Evolutionary conservation across 2,797 vertebrate genomes (phyloP).

Genomic region (Periparus ater): DNA sequence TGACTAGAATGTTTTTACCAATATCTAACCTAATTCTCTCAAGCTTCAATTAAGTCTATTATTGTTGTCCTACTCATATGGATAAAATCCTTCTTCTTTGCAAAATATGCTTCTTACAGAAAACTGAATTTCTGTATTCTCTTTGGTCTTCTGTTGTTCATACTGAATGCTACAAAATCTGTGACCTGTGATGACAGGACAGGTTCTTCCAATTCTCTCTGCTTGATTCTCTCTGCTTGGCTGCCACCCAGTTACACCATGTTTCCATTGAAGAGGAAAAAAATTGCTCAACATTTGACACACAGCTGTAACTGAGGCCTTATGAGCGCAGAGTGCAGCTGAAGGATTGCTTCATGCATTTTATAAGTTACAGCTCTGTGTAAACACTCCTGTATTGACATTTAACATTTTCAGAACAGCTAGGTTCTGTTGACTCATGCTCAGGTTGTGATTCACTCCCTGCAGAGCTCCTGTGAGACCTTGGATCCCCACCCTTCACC

Average conservation of each 20-base stretch:
- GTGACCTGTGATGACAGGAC: not conserved
- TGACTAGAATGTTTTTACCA: not conserved
- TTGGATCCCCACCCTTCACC: not conserved
- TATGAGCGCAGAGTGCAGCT: not conserved
- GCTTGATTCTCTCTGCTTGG: not conserved
- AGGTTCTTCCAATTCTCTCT: not conserved
- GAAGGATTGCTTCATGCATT: not conserved
- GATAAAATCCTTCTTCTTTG: not conserved
- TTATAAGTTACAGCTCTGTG: not conserved
- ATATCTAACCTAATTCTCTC: not conserved
- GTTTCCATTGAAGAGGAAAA: not conserved
- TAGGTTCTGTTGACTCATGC: conserved; percentile 6
- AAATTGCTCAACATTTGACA: not conserved
- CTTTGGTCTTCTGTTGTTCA: not conserved
- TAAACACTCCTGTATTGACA: not conserved
- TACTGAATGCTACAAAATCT: not conserved
- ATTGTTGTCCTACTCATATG: not conserved
- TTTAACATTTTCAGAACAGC: not conserved
- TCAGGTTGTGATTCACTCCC: conserved; percentile 10
- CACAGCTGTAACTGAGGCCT: not conserved
- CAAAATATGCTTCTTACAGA: not conserved
- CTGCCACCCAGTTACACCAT: not conserved
- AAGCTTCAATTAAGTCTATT: not conserved
- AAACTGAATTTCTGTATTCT: not conserved
- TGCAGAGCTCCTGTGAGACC: not conserved